phyloP scores from a whole-genome alignment of 2,113 vertebrate genomes.

The Scortum barcoo region DNA sequence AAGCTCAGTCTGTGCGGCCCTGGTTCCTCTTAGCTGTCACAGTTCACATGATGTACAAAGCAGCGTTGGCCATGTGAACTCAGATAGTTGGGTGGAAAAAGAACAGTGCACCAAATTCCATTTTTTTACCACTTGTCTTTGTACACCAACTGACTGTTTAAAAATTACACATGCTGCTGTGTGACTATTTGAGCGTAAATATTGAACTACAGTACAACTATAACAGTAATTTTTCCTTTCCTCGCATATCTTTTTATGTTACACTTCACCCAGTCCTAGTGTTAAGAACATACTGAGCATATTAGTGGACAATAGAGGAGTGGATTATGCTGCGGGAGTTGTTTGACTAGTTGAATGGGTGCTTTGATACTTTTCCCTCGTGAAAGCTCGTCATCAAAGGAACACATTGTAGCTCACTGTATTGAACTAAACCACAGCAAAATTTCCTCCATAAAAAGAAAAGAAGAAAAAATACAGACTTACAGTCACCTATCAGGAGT shows the following conservation, averaged over 20 bases:
- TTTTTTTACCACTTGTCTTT: too few species aligned
- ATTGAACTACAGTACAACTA: background rate
- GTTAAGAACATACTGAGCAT: background rate
- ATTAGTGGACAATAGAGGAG: background rate
- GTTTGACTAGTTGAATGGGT: conserved; percentile 22
- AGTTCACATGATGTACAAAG: background rate
- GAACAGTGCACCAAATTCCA: background rate
- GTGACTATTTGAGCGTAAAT: background rate
- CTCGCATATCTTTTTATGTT: background rate
- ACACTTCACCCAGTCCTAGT: background rate
- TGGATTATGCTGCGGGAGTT: conserved; percentile 17
- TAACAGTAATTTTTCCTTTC: background rate
- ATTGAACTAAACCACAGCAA: background rate
- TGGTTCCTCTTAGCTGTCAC: background rate
- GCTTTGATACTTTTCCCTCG: conserved; percentile 37
- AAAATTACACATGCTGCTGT: background rate
- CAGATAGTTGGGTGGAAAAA: background rate
- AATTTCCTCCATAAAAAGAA: background rate
- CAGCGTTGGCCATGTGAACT: too few species aligned
- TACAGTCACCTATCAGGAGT: background rate
- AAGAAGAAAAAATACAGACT: background rate
- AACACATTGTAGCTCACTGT: conserved; percentile 4
- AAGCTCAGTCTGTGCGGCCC: background rate
- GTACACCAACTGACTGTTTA: background rate
- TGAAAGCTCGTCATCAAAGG: conserved; percentile 45